These are phyloP conservation scores for Stenurella melanura DNA, from an alignment of 2,888 invertebrate species.

Conservation along the genomic window DNA sequence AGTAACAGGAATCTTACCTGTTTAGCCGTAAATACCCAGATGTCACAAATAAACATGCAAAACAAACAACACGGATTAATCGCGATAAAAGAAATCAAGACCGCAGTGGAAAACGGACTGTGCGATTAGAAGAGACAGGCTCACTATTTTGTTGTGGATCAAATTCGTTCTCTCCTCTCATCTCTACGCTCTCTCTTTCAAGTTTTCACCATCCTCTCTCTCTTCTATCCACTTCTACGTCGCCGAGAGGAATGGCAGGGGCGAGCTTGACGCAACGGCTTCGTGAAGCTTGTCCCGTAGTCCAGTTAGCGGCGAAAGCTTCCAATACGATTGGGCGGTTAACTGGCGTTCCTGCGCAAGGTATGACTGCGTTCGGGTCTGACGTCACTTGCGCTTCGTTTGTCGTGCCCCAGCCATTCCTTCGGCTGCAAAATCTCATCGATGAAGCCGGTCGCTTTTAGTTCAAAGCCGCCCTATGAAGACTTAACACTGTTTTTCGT, in stretches of 20 bases:
- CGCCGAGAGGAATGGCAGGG: slow-evolving; percentile 64
- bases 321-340: slow-evolving; percentile 62
- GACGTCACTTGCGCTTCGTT: slow-evolving; percentile 65
- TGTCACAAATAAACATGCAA: slow-evolving; percentile 70
- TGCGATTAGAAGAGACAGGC: slow-evolving; percentile 73
- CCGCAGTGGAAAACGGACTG: slow-evolving; percentile 73
- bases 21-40: slow-evolving; percentile 66
- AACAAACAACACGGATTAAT: slow-evolving; percentile 66
- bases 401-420: slow-evolving; percentile 56
- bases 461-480: slow-evolving; percentile 70
- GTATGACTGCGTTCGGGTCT: slow-evolving; percentile 60
- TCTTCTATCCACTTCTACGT: slow-evolving; percentile 72
- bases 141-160: slow-evolving; percentile 75
- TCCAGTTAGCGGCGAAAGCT: slow-evolving; percentile 66
- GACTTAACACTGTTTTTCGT: slow-evolving; percentile 68
- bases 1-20: slow-evolving; percentile 72
- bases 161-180: slow-evolving; percentile 74
- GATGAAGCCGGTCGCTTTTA: slow-evolving; percentile 68
- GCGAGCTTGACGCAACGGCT: slow-evolving; percentile 64
- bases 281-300: slow-evolving; percentile 67
- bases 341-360: slow-evolving; percentile 60
- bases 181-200: slow-evolving; percentile 73
- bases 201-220: slow-evolving; percentile 74
- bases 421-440: slow-evolving; percentile 60
- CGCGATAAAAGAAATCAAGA: slow-evolving; percentile 69